Percentiles rank a stretch among this genome's conserved stretches.
Evolutionary conservation across 1,140 invertebrate genomes (phyloP).

Genomic region (Lepidurus couesii): DNA sequence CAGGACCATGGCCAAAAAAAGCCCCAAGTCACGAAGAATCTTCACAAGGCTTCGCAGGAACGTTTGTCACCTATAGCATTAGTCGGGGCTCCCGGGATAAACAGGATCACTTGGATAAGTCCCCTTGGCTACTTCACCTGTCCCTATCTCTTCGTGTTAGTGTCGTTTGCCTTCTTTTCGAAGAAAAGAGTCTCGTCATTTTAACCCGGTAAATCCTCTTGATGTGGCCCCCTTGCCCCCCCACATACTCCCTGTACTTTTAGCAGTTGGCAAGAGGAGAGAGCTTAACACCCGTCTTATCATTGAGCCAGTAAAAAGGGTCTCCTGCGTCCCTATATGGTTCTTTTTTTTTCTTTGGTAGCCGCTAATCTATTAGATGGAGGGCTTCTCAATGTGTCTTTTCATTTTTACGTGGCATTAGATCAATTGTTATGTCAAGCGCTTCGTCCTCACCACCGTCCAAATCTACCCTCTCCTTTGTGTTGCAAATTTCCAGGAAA

Average conservation of each 20-base stretch:
- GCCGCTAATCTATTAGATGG: no score
- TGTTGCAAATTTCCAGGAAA: not conserved
- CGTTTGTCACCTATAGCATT: not conserved
- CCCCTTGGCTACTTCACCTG: not conserved
- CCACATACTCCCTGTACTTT: no score
- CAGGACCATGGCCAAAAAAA: not conserved
- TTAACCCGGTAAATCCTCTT: not conserved
- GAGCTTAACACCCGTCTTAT: no score
- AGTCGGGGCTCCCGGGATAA: not conserved
- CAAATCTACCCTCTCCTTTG: not conserved
- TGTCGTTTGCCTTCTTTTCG: not conserved
- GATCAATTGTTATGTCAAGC: conserved; percentile 1
- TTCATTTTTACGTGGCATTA: not conserved
- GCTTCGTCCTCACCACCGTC: not conserved
- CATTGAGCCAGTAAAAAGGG: no score
- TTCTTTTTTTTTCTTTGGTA: no score
- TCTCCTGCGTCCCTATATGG: no score
- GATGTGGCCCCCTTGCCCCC: not conserved
- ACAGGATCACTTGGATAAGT: not conserved
- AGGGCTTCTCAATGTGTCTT: not conserved
- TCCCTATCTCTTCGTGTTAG: not conserved
- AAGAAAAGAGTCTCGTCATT: not conserved
- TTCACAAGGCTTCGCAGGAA: not conserved
- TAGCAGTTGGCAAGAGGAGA: no score
- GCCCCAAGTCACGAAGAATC: not conserved